Conservation (phyloP, 2,113 vertebrate genomes). For the Rattus rattus region DNA sequence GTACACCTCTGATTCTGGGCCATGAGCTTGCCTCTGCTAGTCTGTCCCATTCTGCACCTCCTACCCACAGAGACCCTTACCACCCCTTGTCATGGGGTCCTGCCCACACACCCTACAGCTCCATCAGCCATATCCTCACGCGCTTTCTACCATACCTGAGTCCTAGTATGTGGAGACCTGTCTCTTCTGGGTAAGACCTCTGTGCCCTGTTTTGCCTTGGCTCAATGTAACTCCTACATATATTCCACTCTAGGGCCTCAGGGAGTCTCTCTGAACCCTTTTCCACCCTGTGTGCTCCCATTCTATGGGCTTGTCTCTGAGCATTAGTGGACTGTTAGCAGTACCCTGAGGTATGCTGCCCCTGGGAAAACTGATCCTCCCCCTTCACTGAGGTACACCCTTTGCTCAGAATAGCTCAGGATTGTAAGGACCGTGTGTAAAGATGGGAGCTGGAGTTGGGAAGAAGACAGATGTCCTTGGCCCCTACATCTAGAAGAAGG, state of each 20-base stretch:
- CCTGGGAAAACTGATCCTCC: not conserved
- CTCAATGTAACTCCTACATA: not conserved
- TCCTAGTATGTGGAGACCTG: not conserved
- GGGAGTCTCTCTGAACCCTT: not conserved
- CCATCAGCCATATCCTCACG: not conserved
- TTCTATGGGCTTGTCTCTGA: not conserved
- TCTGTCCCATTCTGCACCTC: too few species aligned
- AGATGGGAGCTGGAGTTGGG: not conserved
- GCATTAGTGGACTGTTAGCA: not conserved
- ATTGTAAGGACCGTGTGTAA: not conserved
- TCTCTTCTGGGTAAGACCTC: not conserved
- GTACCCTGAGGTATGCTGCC: not conserved
- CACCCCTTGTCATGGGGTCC: not conserved
- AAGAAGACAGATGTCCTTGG: not conserved
- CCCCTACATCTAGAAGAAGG: not conserved
- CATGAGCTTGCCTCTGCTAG: fast-evolving
- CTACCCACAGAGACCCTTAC: not conserved
- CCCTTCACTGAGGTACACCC: too few species aligned
- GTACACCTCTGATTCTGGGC: not conserved
- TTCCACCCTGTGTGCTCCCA: too few species aligned
- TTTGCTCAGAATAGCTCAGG: not conserved
- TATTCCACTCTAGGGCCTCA: too few species aligned
- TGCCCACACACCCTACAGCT: too few species aligned
- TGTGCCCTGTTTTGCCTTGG: not conserved
- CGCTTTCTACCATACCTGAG: not conserved